A percentile compares a stretch with the other conserved stretches of the same genome.
These are phyloP conservation scores for Daubentonia madagascariensis DNA, from an alignment of 2,113 vertebrate species.

Conservation along the genomic window DNA sequence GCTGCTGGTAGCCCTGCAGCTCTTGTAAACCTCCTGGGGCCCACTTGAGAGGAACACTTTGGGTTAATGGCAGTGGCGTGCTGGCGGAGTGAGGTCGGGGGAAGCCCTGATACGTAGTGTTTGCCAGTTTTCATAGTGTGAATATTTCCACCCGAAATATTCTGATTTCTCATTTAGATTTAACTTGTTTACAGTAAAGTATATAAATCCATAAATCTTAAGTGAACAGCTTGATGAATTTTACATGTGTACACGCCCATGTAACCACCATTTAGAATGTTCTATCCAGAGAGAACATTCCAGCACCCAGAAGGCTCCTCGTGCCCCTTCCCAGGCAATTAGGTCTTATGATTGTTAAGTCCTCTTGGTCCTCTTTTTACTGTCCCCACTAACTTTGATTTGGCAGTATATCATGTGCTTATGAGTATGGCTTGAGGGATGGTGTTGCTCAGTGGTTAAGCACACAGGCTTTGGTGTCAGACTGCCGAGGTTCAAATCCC, in stretches of 20 bases:
- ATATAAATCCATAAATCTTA: background rate
- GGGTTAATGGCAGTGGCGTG: background rate
- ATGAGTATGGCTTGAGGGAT: background rate
- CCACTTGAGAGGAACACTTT: background rate
- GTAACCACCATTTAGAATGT: background rate
- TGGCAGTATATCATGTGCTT: background rate
- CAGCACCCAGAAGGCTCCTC: background rate
- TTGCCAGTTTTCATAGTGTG: background rate
- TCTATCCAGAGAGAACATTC: background rate
- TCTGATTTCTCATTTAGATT: background rate
- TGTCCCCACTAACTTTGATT: background rate
- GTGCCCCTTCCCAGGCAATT: background rate
- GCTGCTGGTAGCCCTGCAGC: background rate
- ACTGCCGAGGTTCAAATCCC: background rate
- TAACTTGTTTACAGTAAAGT: background rate
- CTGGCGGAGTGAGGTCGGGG: background rate
- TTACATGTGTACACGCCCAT: background rate
- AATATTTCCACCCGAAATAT: too few relatives aligned
- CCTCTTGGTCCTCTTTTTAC: background rate
- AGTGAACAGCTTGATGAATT: background rate
- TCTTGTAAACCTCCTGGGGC: background rate
- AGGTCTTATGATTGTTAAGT: background rate
- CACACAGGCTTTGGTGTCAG: background rate
- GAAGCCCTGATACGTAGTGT: background rate
- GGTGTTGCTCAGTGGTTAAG: background rate